A percentile compares a stretch with the other conserved stretches of the same genome.
phyloP scores from a whole-genome alignment of 2,797 vertebrate genomes.

The Gymnodraco acuticeps region DNA sequence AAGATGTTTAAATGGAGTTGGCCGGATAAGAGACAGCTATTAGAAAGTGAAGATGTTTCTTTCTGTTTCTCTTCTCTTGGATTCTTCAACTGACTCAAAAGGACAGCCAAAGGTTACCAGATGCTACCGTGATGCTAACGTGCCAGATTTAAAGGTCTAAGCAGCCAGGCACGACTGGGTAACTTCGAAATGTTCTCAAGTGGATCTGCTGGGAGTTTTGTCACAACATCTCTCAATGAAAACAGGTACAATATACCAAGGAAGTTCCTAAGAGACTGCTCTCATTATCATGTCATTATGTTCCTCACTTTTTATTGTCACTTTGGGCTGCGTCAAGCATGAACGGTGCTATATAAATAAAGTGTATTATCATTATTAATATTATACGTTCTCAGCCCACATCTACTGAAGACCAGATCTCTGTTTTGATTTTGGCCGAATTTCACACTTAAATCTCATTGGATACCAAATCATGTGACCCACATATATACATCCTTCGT shows the following conservation, averaged over 20 bases:
- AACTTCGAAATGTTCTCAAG: not conserved
- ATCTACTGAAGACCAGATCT: no score
- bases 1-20: constrained; percentile 43
- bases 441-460: no score
- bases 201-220: not conserved
- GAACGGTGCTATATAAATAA: no score
- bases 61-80: constrained; percentile 47
- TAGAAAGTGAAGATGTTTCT: constrained; percentile 57
- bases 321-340: no score
- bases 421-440: no score
- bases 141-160: not conserved
- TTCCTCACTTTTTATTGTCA: not conserved
- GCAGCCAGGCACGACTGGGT: not conserved
- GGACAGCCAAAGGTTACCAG: constrained; percentile 64
- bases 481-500: no score
- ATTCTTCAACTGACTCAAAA: constrained; percentile 4
- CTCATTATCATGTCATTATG: no score
- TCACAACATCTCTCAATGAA: not conserved
- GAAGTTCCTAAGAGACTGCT: not conserved
- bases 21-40: constrained; percentile 39
- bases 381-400: no score
- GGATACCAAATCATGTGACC: no score
- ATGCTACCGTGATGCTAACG: constrained; percentile 32
- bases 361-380: no score
- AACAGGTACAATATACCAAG: not conserved